These are phyloP conservation scores for Myotis daubentonii DNA, from an alignment of 2,797 vertebrate species.

Conservation along the genomic window DNA sequence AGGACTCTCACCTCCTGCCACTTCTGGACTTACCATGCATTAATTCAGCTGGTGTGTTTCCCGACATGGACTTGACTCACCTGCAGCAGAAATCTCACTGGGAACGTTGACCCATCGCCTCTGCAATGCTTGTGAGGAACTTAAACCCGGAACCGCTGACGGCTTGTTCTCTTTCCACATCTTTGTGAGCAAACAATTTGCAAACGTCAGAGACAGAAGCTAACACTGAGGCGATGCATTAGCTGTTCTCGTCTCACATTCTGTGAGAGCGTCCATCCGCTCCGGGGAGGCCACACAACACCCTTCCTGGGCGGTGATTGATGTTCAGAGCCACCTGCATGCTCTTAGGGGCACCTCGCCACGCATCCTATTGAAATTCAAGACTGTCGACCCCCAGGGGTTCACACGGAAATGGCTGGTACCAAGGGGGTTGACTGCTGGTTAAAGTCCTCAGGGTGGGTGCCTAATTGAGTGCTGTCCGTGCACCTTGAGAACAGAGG, in stretches of 20 bases:
- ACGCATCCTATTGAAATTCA: background rate
- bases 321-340: background rate
- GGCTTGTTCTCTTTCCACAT: background rate
- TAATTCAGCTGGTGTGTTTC: background rate
- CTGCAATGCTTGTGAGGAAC: background rate
- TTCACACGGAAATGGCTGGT: background rate
- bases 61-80: background rate
- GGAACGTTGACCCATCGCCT: background rate
- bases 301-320: background rate
- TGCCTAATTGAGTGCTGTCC: background rate
- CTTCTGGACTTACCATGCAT: background rate
- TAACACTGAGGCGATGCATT: background rate
- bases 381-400: background rate
- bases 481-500: background rate
- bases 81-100: background rate
- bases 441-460: background rate
- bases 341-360: background rate
- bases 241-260: background rate
- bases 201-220: background rate
- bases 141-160: background rate
- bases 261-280: background rate
- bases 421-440: background rate
- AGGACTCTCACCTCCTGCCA: constrained; percentile 47
- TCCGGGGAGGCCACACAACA: background rate
- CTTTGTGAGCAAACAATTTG: background rate